phyloP scores from a whole-genome alignment of 1,140 invertebrate species.

The Cephus cinctus region DNA sequence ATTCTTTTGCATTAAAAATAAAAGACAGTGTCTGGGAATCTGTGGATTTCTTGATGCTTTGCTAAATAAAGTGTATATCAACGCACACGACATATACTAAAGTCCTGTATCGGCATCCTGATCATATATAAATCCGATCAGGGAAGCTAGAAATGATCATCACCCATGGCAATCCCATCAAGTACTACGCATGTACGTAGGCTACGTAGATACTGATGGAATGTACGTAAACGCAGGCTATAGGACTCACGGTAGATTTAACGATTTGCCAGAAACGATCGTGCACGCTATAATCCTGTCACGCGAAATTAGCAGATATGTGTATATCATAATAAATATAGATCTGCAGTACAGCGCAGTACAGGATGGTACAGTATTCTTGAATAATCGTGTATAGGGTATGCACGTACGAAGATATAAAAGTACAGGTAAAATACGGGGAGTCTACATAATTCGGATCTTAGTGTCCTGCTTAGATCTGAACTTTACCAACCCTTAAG shows the following conservation, averaged over 20 bases:
- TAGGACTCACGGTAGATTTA: slow-evolving; percentile 35
- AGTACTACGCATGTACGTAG: slow-evolving; percentile 14
- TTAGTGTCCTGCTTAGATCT: too few relatives aligned
- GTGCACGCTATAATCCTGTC: slow-evolving; percentile 15
- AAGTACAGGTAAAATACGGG: neutral
- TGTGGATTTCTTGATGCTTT: neutral
- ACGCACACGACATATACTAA: too few relatives aligned
- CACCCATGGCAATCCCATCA: slow-evolving; percentile 7
- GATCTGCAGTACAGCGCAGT: too few relatives aligned
- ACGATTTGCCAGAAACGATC: slow-evolving; percentile 28
- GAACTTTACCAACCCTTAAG: too few relatives aligned
- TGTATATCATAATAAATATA: too few relatives aligned
- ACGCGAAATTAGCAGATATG: neutral
- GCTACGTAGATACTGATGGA: too few relatives aligned
- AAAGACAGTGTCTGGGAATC: neutral
- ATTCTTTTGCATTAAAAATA: neutral
- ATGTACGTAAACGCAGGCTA: too few relatives aligned
- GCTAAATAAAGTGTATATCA: slow-evolving; percentile 17
- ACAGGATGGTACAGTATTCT: slow-evolving; percentile 1
- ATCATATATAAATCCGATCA: slow-evolving; percentile 26
- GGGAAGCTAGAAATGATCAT: slow-evolving; percentile 22
- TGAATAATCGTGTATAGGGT: neutral
- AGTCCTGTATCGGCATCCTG: slow-evolving; percentile 20
- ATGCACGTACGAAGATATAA: neutral
- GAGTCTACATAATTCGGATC: too few relatives aligned